Percentiles rank a stretch among this genome's conserved stretches.
These are phyloP conservation scores for Setipinna tenuifilis DNA, from an alignment of 2,797 vertebrate species.

Conservation along the genomic window DNA sequence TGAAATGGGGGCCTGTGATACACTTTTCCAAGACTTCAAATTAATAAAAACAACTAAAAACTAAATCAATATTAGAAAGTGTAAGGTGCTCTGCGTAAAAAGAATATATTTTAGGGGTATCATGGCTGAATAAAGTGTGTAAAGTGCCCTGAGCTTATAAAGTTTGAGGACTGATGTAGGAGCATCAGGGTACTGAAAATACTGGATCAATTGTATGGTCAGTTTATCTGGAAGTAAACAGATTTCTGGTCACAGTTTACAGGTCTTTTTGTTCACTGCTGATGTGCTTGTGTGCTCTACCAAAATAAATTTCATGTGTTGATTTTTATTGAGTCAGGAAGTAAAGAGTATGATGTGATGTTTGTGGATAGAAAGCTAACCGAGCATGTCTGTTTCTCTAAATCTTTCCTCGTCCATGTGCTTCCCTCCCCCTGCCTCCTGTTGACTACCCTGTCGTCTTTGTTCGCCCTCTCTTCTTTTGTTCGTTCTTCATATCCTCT, in stretches of 20 bases:
- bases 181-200: neutral
- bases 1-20: no score
- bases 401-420: constrained; percentile 14
- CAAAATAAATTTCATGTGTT: no score
- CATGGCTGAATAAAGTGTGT: no score
- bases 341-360: neutral
- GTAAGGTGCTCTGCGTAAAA: no score
- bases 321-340: neutral
- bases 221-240: neutral
- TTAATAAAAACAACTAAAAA: no score
- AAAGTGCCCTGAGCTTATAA: no score
- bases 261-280: no score
- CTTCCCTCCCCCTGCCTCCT: constrained; percentile 11
- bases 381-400: neutral
- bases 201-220: neutral
- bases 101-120: no score
- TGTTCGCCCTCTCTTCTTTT: constrained; percentile 7
- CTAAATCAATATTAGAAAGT: no score
- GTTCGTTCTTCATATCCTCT: constrained; percentile 12
- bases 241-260: neutral
- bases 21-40: no score
- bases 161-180: no score
- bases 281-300: no score
- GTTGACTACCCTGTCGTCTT: neutral
- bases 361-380: neutral